Evolutionary conservation across 2,113 vertebrate genomes (phyloP), one percentile per base, ranked within the genome.

Genomic region (Alexandromys fortis): DNA sequence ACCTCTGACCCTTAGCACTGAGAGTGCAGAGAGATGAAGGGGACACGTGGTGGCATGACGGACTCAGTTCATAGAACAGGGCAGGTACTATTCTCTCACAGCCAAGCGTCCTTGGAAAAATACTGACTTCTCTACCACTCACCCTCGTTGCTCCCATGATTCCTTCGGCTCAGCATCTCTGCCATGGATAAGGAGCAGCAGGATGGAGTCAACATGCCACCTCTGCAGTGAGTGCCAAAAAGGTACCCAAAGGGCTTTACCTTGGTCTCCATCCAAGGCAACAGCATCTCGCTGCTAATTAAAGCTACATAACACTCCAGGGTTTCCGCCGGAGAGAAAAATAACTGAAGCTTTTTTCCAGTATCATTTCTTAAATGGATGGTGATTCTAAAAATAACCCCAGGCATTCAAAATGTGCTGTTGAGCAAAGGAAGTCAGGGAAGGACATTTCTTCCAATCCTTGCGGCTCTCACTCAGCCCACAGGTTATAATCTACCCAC

Each of bases 251-350:
- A 90, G 65, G 52, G 78, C 86, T 89, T 2, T 97, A 86, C 96
- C 97, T 95, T 95, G 95, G 88, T 95, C 77, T 93, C 47, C 89
- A 91, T 83, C 92, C 94, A 97, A 95, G 96, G 67, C 87, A 94
- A 95, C 94, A 95, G 77, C 91, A 97, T 97, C 95, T 97, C 96
- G 86, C 96, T 96, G 96, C 97, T 96, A 96, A 97, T 98, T 97
- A 98, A 98, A 98, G 90, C 92, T 97, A 96, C 92, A 5, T 19
- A 75, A 65, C 67, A 72, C 72, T 81, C 72, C 45, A 45, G 11
- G 49, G 75, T 95, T 92, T 68, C 47, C 67, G 75, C 89, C 22
- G 83, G 92, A 88, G 73, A 92, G 63, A 86, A 63, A 89, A 68
- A 55, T 22, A 30, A 26, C 55, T 13, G 38, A 58, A 91, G 24